Percentiles rank a stretch among this genome's conserved stretches.
Conservation (phyloP, 1,140 invertebrate genomes). For the Drosophila kanapiae region DNA sequence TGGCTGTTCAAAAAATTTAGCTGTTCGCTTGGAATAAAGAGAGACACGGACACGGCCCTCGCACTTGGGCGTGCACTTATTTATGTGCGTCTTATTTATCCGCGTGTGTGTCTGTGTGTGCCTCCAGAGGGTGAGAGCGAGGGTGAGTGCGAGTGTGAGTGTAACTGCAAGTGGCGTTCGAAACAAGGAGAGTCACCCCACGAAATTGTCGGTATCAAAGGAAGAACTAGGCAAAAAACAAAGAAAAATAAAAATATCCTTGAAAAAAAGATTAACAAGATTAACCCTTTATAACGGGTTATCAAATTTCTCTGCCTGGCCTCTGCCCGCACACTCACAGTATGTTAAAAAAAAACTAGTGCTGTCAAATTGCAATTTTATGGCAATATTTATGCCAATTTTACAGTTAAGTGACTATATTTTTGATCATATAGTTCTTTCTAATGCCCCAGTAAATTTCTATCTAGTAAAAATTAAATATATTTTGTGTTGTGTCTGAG, state of each 20-base stretch:
- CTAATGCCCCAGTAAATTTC: no score
- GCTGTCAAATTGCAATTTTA: no score
- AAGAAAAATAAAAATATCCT: background rate
- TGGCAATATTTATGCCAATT: no score
- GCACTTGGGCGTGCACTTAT: slow-evolving; percentile 38
- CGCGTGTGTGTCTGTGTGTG: slow-evolving; percentile 7
- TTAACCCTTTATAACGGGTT: no score
- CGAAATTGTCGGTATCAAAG: background rate
- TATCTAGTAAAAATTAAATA: no score
- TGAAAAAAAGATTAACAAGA: no score
- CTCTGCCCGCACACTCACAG: no score
- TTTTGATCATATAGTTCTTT: no score
- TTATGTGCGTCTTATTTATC: slow-evolving; percentile 25
- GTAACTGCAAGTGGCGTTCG: slow-evolving; percentile 37
- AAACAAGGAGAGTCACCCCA: slow-evolving; percentile 38
- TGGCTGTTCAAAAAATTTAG: slow-evolving; percentile 2
- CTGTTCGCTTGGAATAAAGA: slow-evolving; percentile 6
- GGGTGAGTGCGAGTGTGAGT: slow-evolving; percentile 20
- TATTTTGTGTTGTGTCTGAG: no score
- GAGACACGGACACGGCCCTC: slow-evolving; percentile 12
- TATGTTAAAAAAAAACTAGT: no score
- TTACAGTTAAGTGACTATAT: no score
- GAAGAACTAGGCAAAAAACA: background rate
- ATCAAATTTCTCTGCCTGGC: no score
- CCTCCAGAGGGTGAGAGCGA: slow-evolving; percentile 9